Evolutionary conservation across 2,797 vertebrate species (phyloP), one percentile per base, ranked within the genome.

Genomic region (Orestias chungarensis): DNA sequence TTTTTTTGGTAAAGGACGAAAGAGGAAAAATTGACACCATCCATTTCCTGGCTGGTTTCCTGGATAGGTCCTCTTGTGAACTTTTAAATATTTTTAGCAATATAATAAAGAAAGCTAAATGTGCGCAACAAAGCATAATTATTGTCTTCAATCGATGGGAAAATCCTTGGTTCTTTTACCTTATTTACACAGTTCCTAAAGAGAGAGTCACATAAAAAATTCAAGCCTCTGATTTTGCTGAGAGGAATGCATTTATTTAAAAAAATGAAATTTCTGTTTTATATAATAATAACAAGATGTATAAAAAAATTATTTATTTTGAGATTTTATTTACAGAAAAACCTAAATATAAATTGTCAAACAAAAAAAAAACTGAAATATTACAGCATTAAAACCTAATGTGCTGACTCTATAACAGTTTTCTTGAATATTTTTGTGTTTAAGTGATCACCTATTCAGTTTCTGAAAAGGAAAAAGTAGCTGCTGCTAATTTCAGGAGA

Each of bases 1-100:
- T 73, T 68, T 75, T n/a, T 71, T 82, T 78, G 82, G 76, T 83
- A 71, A 74, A 75, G n/a, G 44, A 70, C 42, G 40, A 57, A 62
- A 40, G 8, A 52, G 23, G 67, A 55, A 52, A 70, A 52, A 75
- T 27, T 40, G 29, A 52, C 47, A 72, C 64, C 54, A 68, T 77
- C 38, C 74, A 66, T 66, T 12, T 70, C 47, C 66, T 62, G 59
- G 9, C 40, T 44, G 77, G 74, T 81, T 79, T 62, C 35, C 59
- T 62, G 11, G 33, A 40, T 40, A 62, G 79, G 66, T 74, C 64
- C 18, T 66, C 70, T 23, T 27, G 44, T 52, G 47, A 83, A 74
- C 54, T 82, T 23, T 38, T 5, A 61, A 61, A 61, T 3, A 7
- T 15, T 62, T 25, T 14, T n/a, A 40, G 23, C 6, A n/a, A 12